phyloP scores from a whole-genome alignment of 2,113 vertebrate genomes.

The Thymallus thymallus region DNA sequence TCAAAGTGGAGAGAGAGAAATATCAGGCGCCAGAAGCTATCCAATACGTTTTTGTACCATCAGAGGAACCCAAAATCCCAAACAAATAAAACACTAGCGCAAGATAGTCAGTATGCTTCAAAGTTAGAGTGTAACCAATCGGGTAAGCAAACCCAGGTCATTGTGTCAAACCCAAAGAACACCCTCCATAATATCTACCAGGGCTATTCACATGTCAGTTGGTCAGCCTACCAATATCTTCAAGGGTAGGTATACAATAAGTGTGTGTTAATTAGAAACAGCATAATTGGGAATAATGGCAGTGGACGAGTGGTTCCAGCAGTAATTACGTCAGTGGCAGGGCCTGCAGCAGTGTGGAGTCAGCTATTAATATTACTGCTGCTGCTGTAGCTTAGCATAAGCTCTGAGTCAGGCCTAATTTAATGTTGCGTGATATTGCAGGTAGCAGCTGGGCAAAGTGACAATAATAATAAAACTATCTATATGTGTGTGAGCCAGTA shows the following conservation, averaged over 20 bases:
- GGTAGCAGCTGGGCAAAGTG: background rate
- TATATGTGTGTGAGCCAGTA: no score
- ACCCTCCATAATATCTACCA: no score
- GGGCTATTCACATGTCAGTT: no score
- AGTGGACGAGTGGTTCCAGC: background rate
- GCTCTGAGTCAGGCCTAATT: background rate
- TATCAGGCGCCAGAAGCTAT: background rate
- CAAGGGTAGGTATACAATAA: background rate
- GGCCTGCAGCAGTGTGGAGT: background rate
- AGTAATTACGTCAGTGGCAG: background rate
- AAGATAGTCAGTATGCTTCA: no score
- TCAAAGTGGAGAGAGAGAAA: background rate
- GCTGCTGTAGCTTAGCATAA: background rate
- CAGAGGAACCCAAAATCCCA: background rate
- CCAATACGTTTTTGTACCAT: background rate
- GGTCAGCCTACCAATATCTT: background rate
- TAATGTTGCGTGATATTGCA: conserved; percentile 16
- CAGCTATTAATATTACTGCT: conserved; percentile 1
- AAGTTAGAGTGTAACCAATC: no score
- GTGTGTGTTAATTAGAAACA: background rate
- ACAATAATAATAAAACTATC: background rate
- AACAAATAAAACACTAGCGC: no score
- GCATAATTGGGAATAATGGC: background rate
- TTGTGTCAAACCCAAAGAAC: background rate
- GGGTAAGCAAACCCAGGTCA: background rate